These are phyloP conservation scores for Eupithecia exiguata DNA, from an alignment of 2,888 invertebrate genomes.

Conservation along the genomic window DNA sequence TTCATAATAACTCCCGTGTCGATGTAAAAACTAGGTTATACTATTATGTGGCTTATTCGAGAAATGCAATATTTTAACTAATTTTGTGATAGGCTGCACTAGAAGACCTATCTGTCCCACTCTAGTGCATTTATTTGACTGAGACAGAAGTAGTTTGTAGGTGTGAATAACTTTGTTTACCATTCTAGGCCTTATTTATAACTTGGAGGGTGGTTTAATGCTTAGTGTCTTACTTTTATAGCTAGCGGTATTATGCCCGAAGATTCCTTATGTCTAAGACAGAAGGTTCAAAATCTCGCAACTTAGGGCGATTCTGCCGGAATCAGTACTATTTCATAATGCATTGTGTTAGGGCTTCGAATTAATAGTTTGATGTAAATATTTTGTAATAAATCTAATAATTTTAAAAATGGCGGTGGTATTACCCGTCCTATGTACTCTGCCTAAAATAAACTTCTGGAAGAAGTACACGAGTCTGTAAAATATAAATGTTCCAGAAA, in stretches of 20 bases:
- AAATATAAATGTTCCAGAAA: not conserved
- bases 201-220: slow-evolving; percentile 1
- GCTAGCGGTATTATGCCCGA: not conserved
- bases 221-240: slow-evolving; percentile 14
- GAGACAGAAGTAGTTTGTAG: slow-evolving; percentile 26
- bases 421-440: not conserved
- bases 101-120: slow-evolving; percentile 23
- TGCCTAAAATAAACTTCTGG: not conserved
- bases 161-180: slow-evolving; percentile 19
- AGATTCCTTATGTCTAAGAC: slow-evolving; percentile 8
- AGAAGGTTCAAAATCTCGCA: slow-evolving; percentile 6
- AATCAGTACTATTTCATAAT: slow-evolving; percentile 1
- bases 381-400: not conserved
- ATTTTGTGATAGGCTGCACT: slow-evolving; percentile 52
- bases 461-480: not conserved
- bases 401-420: not conserved
- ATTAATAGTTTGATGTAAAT: slow-evolving; percentile 3
- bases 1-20: slow-evolving; percentile 15
- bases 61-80: slow-evolving; percentile 61
- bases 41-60: slow-evolving; percentile 73
- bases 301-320: not conserved
- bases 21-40: slow-evolving; percentile 51
- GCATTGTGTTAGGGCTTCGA: slow-evolving; percentile 6
- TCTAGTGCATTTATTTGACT: slow-evolving; percentile 35
- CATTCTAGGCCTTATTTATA: slow-evolving; percentile 24